Base-by-base conservation (phyloP, 2,888 invertebrate species). In the Plusia festucae region DNA sequence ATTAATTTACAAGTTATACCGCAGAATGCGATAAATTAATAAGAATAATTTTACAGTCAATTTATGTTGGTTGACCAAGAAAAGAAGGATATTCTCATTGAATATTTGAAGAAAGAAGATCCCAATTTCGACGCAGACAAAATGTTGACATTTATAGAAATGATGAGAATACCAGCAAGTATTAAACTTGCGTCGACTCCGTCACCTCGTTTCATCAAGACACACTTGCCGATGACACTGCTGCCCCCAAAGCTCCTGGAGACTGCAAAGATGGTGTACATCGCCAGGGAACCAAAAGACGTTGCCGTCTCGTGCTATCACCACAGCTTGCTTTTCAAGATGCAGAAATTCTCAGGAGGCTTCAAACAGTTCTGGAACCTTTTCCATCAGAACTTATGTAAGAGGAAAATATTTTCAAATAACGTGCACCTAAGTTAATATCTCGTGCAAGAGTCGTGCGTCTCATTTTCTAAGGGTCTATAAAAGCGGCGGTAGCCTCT, bases 231-330 rank as follows among this genome's bases (percentile, higher is more conserved):
- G 0, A 95, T 97, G 59, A 96, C 96, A 55, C 89, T 97, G 20
- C 83, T 97, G 53, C 97, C 97, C 6, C 95, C 95, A 0, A 90
- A 93, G 77, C 87, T 96, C 13, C 85, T 96, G 70, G 88, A 94
- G 34, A 59, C 79, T 82, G 60, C 89, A 54, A 80, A 96, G 96
- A 90, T 97, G 2, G 95, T 98, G 60, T 98, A 98, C 83, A 96
- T 98, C 0, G 97, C 97, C 0, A 94, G 98, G 66, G 97, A 98
- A 90, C 97, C 98, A 0, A 97, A 97, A 88, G 98, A 98, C 88
- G 97, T 97, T 0, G 96, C 96, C 0, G 97, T 97, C 0, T 98
- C 98, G 0, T 97, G 95, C 85, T 98, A 96, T 83, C 96, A 97
- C 85, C 95, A 97, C 56, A 96, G 96, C 84, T 92, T 96, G 54